Percentiles rank a stretch among this genome's conserved stretches.
These are phyloP conservation scores for Temnothorax unifasciatus DNA, from an alignment of 2,888 invertebrate genomes.

Conservation along the genomic window DNA sequence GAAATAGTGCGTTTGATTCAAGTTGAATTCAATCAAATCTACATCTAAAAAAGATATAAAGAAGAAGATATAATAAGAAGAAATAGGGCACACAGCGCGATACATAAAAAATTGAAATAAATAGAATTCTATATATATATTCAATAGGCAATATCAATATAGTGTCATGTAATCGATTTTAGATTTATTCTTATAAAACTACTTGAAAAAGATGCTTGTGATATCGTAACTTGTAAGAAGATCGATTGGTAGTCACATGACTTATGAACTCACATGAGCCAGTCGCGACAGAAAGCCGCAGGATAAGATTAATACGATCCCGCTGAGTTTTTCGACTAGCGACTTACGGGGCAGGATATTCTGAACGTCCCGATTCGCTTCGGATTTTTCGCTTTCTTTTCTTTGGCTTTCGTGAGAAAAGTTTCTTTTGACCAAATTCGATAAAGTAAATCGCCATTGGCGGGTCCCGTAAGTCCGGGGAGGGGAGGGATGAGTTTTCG, in stretches of 20 bases:
- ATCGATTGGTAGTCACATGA: conserved; percentile 65
- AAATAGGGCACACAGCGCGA: neutral
- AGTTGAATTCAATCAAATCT: neutral
- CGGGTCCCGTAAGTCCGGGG: neutral
- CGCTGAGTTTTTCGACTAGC: conserved; percentile 63
- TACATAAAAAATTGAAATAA: neutral
- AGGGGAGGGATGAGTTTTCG: neutral
- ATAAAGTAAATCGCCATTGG: conserved; percentile 44
- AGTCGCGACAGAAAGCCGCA: conserved; percentile 51
- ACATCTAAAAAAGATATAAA: neutral
- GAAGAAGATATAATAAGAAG: neutral
- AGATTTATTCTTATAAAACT: conserved; percentile 17
- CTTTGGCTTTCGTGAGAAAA: conserved; percentile 39
- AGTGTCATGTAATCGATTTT: neutral
- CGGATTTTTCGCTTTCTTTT: conserved; percentile 44
- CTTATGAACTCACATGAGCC: conserved; percentile 60
- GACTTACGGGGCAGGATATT: conserved; percentile 52
- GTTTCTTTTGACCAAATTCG: conserved; percentile 49
- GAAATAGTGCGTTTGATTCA: neutral
- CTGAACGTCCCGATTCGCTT: conserved; percentile 48
- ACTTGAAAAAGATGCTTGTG: conserved; percentile 22
- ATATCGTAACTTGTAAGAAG: conserved; percentile 40
- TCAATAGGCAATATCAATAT: neutral
- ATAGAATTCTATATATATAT: neutral
- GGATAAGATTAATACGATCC: conserved; percentile 72